Conservation (phyloP, 1,140 invertebrate species). For the Harlomillsia oculata region DNA sequence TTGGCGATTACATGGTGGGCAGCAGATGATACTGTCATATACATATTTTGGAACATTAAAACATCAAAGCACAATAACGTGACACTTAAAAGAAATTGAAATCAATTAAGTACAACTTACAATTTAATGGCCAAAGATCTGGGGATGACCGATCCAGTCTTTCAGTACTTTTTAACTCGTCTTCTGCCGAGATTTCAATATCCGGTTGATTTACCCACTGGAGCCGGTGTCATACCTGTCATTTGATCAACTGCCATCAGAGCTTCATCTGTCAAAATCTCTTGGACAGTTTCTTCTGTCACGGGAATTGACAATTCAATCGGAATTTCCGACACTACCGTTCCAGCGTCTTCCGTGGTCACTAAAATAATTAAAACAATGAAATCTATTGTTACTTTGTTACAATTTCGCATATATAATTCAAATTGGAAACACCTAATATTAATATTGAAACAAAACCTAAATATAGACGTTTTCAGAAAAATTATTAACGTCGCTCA, state of each 20-base stretch:
- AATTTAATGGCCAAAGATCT: slow-evolving; percentile 86
- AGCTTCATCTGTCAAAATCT: slow-evolving; percentile 13
- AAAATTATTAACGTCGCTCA: too few species aligned
- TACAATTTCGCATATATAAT: too few species aligned
- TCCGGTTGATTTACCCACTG: slow-evolving; percentile 9
- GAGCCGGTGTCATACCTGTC: neutral
- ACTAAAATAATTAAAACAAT: too few species aligned
- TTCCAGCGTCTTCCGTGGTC: neutral
- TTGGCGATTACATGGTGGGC: slow-evolving; percentile 34
- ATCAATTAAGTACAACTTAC: slow-evolving; percentile 51
- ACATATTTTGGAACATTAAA: neutral
- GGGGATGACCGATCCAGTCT: slow-evolving; percentile 81
- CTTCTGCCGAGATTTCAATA: slow-evolving; percentile 28
- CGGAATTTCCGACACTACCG: neutral
- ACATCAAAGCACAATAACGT: neutral
- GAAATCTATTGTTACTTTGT: too few species aligned
- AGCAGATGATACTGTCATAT: slow-evolving; percentile 28
- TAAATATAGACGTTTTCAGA: too few species aligned
- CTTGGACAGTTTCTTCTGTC: slow-evolving; percentile 3
- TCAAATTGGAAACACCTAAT: too few species aligned
- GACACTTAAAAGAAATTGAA: slow-evolving; percentile 36
- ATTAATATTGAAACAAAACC: too few species aligned
- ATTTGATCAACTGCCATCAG: slow-evolving; percentile 4
- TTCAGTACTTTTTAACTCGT: slow-evolving; percentile 56
- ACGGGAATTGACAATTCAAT: neutral